Base-by-base conservation (phyloP, 1,140 invertebrate species). In the Papilio dardanus region DNA sequence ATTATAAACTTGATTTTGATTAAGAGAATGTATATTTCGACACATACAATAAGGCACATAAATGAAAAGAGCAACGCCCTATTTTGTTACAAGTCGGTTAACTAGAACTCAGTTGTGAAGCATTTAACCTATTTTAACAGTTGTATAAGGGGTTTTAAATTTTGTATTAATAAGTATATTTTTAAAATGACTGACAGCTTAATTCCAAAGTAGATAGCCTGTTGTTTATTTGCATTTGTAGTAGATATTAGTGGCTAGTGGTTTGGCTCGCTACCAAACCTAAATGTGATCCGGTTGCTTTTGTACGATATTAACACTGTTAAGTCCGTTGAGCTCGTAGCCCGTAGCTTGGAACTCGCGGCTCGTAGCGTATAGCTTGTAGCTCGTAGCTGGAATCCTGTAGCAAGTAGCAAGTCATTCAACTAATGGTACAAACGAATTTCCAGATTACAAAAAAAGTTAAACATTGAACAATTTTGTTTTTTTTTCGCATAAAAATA, bases 241-340 rank as follows among this genome's bases (percentile, higher is more conserved):
- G 54, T 30, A 12, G 14, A 3, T 28, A 30, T 62, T 62, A 62
- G 54, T 62, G 54, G 54, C 12, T 62, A 62, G 24, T 14, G 54
- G 54, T 62, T 62, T 62, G 54, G 54, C 54, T 62, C 21, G 24
- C 24, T 62, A 62, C 54, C 54, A 62, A 62, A 62, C 54, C 24
- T 62, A 21, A 62, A 28, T 24, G 50, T 54, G 50, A 54, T 62
- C 54, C 10, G 10, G 54, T 30, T 28, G 54, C 54, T 28, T 62
- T 62, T 62, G 54, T 10, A 16, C 24, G 12, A 28, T 62, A 62
- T 62, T 58, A 28, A 58, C 19, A 5, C 24, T 62, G 24, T 62
- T 62, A 28, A 24, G 24, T 28, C 21, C 3, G 0, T 12, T 14
- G 12, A 62, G 16, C 16, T 62, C 21, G 54, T 28, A 30, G 12